Conservation (phyloP, 2,888 invertebrate genomes). For the Dynastes tityus region DNA sequence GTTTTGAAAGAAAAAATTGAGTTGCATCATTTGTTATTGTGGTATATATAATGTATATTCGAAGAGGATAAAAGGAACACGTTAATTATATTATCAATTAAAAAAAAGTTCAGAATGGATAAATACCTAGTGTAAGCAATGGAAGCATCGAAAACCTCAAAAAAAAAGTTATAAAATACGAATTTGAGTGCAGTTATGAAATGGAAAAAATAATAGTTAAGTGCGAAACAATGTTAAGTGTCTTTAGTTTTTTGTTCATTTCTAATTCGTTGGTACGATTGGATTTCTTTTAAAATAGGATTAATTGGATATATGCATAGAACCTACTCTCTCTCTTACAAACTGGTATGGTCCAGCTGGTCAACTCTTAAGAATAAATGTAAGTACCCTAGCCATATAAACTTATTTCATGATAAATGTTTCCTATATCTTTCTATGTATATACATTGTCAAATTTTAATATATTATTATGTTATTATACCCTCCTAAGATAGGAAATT, state of each 20-base stretch:
- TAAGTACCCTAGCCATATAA: background rate
- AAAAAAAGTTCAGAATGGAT: background rate
- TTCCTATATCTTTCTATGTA: too few species aligned
- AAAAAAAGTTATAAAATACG: slow-evolving; percentile 5
- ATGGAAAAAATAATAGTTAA: background rate
- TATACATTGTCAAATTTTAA: too few species aligned
- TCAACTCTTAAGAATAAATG: background rate
- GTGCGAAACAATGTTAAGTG: slow-evolving; percentile 13
- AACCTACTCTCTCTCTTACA: slow-evolving; percentile 2
- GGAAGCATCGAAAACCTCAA: background rate
- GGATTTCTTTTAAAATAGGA: slow-evolving; percentile 11
- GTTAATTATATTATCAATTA: slow-evolving; percentile 46
- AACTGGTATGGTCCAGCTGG: background rate
- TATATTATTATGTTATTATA: too few species aligned
- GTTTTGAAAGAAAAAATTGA: slow-evolving; percentile 23
- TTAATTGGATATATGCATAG: slow-evolving; percentile 5
- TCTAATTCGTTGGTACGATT: slow-evolving; percentile 15
- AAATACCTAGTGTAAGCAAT: slow-evolving; percentile 35
- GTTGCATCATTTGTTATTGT: slow-evolving; percentile 32
- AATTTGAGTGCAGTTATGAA: slow-evolving; percentile 11
- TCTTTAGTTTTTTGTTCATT: slow-evolving; percentile 26
- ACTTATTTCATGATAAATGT: too few species aligned
- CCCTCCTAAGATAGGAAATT: too few species aligned
- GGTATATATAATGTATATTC: too few species aligned
- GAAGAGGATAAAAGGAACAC: slow-evolving; percentile 24